phyloP scores from a whole-genome alignment of 1,140 invertebrate species.

The Drosophila baimaii region DNA sequence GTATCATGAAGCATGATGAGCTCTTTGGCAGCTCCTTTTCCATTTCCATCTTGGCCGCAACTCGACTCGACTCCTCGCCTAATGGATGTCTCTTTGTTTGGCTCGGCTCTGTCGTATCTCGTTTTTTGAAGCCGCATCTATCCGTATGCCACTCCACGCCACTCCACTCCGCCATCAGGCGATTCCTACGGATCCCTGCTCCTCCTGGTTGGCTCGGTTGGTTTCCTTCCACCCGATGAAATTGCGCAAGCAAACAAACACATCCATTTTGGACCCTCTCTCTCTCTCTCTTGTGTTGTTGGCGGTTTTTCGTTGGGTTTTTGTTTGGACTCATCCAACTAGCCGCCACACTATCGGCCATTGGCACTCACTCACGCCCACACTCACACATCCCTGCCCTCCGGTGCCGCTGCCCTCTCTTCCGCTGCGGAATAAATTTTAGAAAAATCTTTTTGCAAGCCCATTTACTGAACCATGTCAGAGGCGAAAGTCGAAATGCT shows the following conservation, averaged over 20 bases:
- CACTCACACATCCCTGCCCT: constrained; percentile 24
- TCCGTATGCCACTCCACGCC: constrained; percentile 33
- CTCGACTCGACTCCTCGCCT: constrained; percentile 45
- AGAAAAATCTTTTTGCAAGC: constrained; percentile 50
- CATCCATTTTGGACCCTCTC: constrained; percentile 49
- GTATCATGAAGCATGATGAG: constrained; percentile 34
- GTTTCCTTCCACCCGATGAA: constrained; percentile 46
- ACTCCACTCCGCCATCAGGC: constrained; percentile 37
- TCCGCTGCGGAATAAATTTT: constrained; percentile 40
- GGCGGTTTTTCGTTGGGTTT: constrained; percentile 40
- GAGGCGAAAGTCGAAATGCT: constrained; percentile 41
- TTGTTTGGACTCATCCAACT: constrained; percentile 39
- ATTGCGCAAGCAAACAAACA: constrained; percentile 72
- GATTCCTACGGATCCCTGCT: constrained; percentile 9
- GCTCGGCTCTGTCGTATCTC: constrained; percentile 65
- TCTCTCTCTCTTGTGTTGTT: too few species aligned
- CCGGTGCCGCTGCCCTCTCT: not conserved
- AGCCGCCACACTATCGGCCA: constrained; percentile 63
- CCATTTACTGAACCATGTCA: constrained; percentile 46
- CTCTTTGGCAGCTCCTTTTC: constrained; percentile 43
- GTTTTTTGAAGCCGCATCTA: constrained; percentile 73
- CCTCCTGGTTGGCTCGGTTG: not conserved
- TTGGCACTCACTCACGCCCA: constrained; percentile 45
- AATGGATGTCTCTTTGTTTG: constrained; percentile 70
- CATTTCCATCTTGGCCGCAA: constrained; percentile 49